Evolutionary conservation across 1,140 invertebrate species (phyloP).

Genomic region (Megalonaias nervosa): DNA sequence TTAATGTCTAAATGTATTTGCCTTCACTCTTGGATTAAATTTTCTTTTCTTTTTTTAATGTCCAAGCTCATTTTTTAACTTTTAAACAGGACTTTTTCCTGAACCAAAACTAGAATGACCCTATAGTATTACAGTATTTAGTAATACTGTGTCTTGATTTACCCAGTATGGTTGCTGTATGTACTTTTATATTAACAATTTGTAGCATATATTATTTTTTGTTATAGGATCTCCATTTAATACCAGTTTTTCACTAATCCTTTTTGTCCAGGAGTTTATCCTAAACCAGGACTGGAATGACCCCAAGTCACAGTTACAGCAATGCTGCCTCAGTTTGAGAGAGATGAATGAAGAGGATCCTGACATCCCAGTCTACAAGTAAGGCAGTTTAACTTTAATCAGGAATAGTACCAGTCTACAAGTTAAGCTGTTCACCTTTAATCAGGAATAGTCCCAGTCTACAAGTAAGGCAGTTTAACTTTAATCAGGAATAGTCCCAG

Average conservation of each 20-base stretch:
- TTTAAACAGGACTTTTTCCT: conserved; percentile 90
- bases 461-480: no score
- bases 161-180: not conserved
- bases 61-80: not conserved
- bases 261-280: conserved; percentile 86
- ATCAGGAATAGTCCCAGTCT: no score
- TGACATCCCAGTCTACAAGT: conserved; percentile 78
- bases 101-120: conserved; percentile 99
- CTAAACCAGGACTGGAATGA: conserved; percentile 99
- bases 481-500: no score
- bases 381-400: no score
- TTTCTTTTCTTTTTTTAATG: conserved; percentile 10
- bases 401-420: no score
- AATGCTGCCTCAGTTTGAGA: conserved; percentile 97
- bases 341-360: conserved; percentile 94
- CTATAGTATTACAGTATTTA: conserved; percentile 95
- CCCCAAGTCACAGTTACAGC: conserved; percentile 99
- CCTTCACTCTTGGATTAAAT: not conserved
- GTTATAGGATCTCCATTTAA: no score
- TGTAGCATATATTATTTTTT: conserved; percentile 3
- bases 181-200: not conserved
- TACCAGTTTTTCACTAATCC: not conserved
- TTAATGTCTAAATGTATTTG: no score
- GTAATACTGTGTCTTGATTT: not conserved
- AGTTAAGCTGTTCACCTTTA: no score